Evolutionary conservation across 1,140 invertebrate genomes (phyloP), one percentile per base, ranked within the genome.

Genomic region (Trichonephila clavata): DNA sequence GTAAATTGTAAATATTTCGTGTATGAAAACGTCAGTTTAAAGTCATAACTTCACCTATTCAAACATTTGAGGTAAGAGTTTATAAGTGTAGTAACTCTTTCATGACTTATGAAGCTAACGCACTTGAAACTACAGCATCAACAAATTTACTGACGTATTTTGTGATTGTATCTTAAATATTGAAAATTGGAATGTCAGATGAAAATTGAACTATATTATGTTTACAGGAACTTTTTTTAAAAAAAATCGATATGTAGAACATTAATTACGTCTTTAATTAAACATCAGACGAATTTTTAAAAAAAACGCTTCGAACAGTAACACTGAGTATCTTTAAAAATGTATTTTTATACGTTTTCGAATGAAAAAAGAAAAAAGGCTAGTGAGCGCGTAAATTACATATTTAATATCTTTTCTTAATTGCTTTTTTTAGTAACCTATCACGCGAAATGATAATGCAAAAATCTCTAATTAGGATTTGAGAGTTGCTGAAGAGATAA

Each of bases 1-100:
- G 27, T 77, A 77, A 77, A 77, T 7, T 77, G 71, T 77, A 77
- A 16, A 77, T 77, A 77, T 77, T 77, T 77, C 24, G 32, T 77
- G 71, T 20, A 77, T 77, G 24, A 77, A 77, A 77, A 77, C 27
- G 27, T 77, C 71, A 77, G 27, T 39, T 39, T 32, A 27, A 39
- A 77, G 18, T 32, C 71, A 39, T 77, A 13, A 39, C 4, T 77
- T 77, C 27, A 77, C 24, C 16, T 77, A 18, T 77, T 32, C 32
- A 77, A 20, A 14, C 27, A 77, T 32, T 77, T 32, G 16, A 39
- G 27, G 14, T 27, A 71, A 32, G 32, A 39, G 7, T 18, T 18
- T 18, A 20, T 18, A 63, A 21, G 14, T 63, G 21, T 20, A 63
- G 5, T 77, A 18, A 39, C 71, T 77, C 24, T 77, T 77, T 77